A percentile compares a stretch with the other conserved stretches of the same genome.
These are phyloP conservation scores for Pedetes capensis DNA, from an alignment of 2,113 vertebrate species.

Conservation along the genomic window DNA sequence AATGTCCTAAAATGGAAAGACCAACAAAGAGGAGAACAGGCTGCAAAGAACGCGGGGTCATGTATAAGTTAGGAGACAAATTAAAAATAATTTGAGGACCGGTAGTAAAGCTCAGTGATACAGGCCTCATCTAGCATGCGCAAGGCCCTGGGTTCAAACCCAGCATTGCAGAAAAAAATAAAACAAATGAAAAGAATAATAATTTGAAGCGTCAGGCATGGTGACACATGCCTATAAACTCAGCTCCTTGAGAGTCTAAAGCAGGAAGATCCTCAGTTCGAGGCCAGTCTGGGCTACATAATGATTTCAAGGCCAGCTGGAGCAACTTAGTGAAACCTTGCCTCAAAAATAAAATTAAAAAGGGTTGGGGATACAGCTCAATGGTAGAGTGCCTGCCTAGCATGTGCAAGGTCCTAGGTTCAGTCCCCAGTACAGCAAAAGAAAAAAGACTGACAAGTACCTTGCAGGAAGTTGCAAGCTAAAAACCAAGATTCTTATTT, in stretches of 20 bases:
- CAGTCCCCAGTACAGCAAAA: neutral
- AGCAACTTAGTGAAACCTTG: no score
- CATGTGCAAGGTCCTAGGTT: no score
- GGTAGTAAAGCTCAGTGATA: neutral
- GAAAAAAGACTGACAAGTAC: neutral
- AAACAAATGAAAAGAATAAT: no score
- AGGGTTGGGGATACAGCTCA: no score
- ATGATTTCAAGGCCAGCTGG: no score
- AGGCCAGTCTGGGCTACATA: no score
- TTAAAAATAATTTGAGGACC: neutral
- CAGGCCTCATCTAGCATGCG: no score
- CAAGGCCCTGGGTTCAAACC: neutral
- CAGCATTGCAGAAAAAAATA: neutral
- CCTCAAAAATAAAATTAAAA: no score
- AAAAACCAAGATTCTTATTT: neutral
- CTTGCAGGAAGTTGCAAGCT: neutral
- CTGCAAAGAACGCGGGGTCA: fast-evolving
- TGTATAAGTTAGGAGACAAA: neutral
- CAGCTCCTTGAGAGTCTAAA: no score
- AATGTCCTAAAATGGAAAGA: neutral
- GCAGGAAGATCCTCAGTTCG: no score
- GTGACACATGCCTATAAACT: no score
- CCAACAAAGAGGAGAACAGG: neutral
- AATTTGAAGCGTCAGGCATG: no score
- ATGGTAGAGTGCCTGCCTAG: neutral